A percentile compares a stretch with the other conserved stretches of the same genome.
These are phyloP conservation scores for Peromyscus melanophrys DNA, from an alignment of 2,797 vertebrate genomes.

Conservation along the genomic window DNA sequence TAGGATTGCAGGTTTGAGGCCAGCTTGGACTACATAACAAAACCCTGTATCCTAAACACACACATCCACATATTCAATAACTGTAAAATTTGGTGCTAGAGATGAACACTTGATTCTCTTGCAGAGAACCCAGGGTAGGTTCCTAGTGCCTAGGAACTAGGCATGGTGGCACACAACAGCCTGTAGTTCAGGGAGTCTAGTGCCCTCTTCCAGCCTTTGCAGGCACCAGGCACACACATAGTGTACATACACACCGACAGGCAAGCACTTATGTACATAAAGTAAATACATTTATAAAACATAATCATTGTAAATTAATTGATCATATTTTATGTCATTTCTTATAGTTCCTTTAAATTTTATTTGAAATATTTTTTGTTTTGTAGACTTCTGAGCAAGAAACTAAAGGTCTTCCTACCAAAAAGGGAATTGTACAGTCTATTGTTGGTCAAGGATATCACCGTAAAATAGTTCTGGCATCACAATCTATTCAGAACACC, in stretches of 20 bases:
- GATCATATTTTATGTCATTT: neutral
- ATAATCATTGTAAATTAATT: neutral
- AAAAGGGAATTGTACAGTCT: slow-evolving; percentile 99
- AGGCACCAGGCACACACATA: too few species aligned
- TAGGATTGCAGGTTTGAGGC: neutral
- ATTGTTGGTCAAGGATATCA: slow-evolving; percentile 99
- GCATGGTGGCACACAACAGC: neutral
- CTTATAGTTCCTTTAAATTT: slow-evolving; percentile 30
- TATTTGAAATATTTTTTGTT: slow-evolving; percentile 59
- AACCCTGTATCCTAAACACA: neutral
- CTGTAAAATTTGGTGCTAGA: neutral
- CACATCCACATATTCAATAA: neutral
- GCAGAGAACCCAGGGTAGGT: neutral
- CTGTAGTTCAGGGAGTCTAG: neutral
- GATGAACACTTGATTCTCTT: neutral
- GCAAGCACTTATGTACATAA: neutral
- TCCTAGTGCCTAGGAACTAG: too few species aligned
- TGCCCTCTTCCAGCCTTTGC: neutral
- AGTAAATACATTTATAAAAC: neutral
- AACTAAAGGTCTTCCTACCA: slow-evolving; percentile 98
- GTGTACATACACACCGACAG: neutral
- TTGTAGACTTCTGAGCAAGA: slow-evolving; percentile 97
- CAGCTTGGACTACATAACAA: neutral
- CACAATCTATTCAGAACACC: slow-evolving; percentile 97
- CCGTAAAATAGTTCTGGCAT: slow-evolving; percentile 98